These are phyloP conservation scores for Poeciliopsis infans DNA, from an alignment of 2,797 vertebrate genomes.

Conservation along the genomic window DNA sequence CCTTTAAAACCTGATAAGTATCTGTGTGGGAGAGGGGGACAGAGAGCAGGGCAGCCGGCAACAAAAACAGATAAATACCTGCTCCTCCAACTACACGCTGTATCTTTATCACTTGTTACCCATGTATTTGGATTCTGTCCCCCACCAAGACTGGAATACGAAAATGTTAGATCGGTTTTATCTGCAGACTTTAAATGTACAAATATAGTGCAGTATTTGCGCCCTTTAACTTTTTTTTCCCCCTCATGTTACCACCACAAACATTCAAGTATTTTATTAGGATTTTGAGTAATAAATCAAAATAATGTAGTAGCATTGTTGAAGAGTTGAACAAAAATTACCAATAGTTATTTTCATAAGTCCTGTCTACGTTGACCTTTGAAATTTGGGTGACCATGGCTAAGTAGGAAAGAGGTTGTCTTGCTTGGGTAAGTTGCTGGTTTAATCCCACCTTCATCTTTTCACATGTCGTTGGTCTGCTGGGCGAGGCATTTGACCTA, in stretches of 20 bases:
- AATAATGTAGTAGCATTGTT: not conserved
- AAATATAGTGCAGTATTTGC: not conserved
- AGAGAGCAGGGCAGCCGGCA: constrained; percentile 64
- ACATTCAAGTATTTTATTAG: not conserved
- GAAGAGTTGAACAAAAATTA: not conserved
- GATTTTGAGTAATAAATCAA: not conserved
- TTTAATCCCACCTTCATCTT: not conserved
- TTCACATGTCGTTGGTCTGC: not conserved
- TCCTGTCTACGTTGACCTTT: not conserved
- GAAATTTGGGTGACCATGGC: not conserved
- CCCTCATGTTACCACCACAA: not conserved
- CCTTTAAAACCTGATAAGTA: constrained; percentile 81
- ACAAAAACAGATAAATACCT: constrained; percentile 69
- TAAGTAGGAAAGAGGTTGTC: not conserved
- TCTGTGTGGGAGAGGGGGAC: constrained; percentile 70
- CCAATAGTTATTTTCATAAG: not conserved
- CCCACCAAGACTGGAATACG: constrained; percentile 30
- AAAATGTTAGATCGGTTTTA: constrained; percentile 13
- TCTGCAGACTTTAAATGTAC: constrained; percentile 15
- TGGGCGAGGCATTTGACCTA: not conserved
- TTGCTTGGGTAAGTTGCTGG: not conserved
- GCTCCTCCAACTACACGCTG: constrained; percentile 36
- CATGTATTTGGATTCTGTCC: constrained; percentile 37
- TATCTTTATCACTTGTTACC: constrained; percentile 56
- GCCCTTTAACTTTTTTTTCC: not conserved